phyloP scores from a whole-genome alignment of 2,113 vertebrate genomes.

The Australoheros scitulus region DNA sequence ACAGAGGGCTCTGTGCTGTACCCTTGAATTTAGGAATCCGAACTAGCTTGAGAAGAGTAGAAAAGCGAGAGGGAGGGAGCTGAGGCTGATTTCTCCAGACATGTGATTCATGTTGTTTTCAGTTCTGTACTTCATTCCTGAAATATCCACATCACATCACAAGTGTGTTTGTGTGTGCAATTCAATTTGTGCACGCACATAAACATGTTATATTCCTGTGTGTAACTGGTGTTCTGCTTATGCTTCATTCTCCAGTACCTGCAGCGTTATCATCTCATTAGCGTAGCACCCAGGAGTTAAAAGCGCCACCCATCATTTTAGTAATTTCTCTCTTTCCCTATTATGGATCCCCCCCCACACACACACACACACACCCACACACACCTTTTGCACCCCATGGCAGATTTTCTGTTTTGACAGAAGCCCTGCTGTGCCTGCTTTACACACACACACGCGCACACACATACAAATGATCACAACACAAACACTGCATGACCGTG shows the following conservation, averaged over 20 bases:
- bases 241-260: slow-evolving; percentile 32
- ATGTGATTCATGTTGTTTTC: slow-evolving; percentile 25
- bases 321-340: slow-evolving; percentile 41
- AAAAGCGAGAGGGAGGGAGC: slow-evolving; percentile 6
- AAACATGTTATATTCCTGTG: not conserved
- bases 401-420: slow-evolving; percentile 74
- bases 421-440: slow-evolving; percentile 63
- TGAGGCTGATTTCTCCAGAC: slow-evolving; percentile 37
- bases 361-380: too few relatives aligned
- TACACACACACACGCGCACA: slow-evolving; percentile 18
- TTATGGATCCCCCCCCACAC: slow-evolving; percentile 49
- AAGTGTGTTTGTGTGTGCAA: not conserved
- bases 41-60: slow-evolving; percentile 12
- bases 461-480: slow-evolving; percentile 32
- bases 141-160: not conserved
- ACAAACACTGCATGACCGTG: slow-evolving; percentile 56
- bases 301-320: slow-evolving; percentile 46
- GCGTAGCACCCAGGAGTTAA: slow-evolving; percentile 32
- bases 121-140: not conserved
- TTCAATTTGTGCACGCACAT: not conserved
- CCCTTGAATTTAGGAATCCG: slow-evolving; percentile 62
- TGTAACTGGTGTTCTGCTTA: slow-evolving; percentile 1
- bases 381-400: slow-evolving; percentile 54
- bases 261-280: slow-evolving; percentile 38
- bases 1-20: slow-evolving; percentile 41